phyloP scores from a whole-genome alignment of 2,113 vertebrate genomes.

The Excalfactoria chinensis region DNA sequence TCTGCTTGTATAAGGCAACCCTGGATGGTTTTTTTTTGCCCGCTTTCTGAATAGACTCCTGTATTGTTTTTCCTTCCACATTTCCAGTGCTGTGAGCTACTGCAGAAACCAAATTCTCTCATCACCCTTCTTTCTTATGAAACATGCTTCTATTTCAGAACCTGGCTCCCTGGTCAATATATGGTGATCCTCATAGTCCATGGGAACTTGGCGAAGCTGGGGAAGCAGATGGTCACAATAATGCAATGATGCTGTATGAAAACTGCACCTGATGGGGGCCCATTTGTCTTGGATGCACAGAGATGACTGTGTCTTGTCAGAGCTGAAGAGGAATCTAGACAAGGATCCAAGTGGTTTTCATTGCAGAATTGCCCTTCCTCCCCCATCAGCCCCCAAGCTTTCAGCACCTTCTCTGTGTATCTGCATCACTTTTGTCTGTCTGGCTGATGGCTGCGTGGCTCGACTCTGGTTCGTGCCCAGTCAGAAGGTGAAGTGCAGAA shows the following conservation, averaged over 20 bases:
- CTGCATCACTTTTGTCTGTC: background rate
- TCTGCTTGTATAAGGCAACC: background rate
- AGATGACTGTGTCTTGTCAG: background rate
- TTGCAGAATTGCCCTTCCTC: background rate
- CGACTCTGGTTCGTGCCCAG: background rate
- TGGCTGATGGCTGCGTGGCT: background rate
- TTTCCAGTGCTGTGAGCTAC: constrained; percentile 5
- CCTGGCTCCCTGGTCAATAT: background rate
- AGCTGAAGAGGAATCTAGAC: background rate
- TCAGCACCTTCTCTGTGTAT: background rate
- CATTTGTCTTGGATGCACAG: background rate
- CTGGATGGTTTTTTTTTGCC: background rate
- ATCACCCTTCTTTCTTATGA: background rate
- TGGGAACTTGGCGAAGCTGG: background rate
- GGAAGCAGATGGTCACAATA: constrained; percentile 50
- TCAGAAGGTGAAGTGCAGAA: background rate
- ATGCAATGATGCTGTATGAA: background rate
- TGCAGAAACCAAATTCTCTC: background rate
- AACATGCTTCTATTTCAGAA: background rate
- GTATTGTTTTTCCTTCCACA: background rate
- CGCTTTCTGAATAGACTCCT: background rate
- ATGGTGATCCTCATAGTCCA: background rate
- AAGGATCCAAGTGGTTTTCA: background rate
- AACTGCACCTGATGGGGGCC: background rate
- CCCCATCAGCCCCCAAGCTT: background rate